Evolutionary conservation across 2,797 vertebrate species (phyloP).

Genomic region (Discoglossus pictus): DNA sequence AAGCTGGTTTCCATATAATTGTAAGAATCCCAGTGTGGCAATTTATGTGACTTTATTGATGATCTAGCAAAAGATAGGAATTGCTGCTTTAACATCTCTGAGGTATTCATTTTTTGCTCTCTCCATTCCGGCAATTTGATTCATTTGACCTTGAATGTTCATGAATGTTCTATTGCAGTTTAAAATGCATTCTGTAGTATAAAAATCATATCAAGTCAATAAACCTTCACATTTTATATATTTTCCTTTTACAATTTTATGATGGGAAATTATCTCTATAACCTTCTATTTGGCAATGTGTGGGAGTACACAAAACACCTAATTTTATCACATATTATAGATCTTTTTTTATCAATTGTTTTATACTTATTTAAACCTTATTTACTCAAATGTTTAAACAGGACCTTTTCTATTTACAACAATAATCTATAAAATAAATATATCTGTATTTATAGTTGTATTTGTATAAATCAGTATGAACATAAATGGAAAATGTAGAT

Average conservation of each 20-base stretch:
- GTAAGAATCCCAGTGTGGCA: slow-evolving; percentile 23
- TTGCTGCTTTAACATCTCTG: slow-evolving; percentile 5
- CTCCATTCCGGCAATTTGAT: slow-evolving; percentile 29
- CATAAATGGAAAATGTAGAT: too few relatives aligned
- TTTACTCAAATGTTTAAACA: too few relatives aligned
- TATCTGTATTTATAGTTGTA: too few relatives aligned
- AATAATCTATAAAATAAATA: too few relatives aligned
- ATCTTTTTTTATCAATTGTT: too few relatives aligned
- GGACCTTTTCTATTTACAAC: too few relatives aligned
- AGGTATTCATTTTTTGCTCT: slow-evolving; percentile 22
- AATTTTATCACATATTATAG: not conserved
- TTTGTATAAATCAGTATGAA: too few relatives aligned
- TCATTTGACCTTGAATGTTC: slow-evolving; percentile 41
- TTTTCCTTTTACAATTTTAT: slow-evolving; percentile 26
- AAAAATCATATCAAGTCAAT: slow-evolving; percentile 37
- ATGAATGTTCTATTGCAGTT: slow-evolving; percentile 25
- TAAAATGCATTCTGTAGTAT: slow-evolving; percentile 35
- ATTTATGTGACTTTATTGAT: slow-evolving; percentile 37
- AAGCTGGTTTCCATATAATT: slow-evolving; percentile 31
- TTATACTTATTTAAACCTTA: too few relatives aligned
- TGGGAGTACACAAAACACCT: slow-evolving; percentile 1
- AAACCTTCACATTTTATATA: slow-evolving; percentile 30
- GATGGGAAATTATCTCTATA: slow-evolving; percentile 8
- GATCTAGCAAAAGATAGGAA: slow-evolving; percentile 29
- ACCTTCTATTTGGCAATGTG: slow-evolving; percentile 8